These are phyloP conservation scores for Chaetogeoica ovagalla DNA, from an alignment of 2,888 invertebrate species.

Conservation along the genomic window DNA sequence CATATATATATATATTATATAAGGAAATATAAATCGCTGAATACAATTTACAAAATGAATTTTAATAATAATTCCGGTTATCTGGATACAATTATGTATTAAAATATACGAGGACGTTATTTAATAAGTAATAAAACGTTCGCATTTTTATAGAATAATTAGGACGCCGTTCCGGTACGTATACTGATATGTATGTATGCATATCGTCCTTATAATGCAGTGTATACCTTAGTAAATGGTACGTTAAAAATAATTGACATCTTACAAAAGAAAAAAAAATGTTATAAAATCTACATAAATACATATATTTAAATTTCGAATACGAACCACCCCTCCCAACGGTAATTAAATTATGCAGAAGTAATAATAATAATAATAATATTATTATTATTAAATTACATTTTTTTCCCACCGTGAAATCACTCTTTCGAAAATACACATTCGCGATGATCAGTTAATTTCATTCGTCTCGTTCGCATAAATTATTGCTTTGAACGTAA, in stretches of 20 bases:
- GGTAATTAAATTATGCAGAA: neutral
- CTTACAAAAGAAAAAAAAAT: neutral
- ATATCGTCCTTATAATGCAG: too few relatives aligned
- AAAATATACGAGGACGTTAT: neutral
- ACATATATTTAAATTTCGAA: neutral
- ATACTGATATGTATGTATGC: too few relatives aligned
- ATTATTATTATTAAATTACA: neutral
- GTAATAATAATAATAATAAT: too few relatives aligned
- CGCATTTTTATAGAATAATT: neutral
- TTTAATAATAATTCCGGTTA: neutral
- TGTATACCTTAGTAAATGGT: constrained; percentile 3
- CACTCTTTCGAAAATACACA: too few relatives aligned
- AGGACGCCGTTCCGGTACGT: neutral
- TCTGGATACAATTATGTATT: too few relatives aligned
- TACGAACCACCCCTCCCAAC: neutral
- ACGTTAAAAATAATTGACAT: neutral
- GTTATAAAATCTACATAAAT: neutral
- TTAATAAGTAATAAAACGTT: neutral
- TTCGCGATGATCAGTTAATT: too few relatives aligned
- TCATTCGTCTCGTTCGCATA: too few relatives aligned
- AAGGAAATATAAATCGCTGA: neutral
- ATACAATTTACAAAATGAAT: neutral
- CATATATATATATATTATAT: neutral
- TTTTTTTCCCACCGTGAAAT: too few relatives aligned
- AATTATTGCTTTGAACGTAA: too few relatives aligned